Evolutionary conservation across 1,140 invertebrate genomes (phyloP).

Genomic region (Bombus huntii): DNA sequence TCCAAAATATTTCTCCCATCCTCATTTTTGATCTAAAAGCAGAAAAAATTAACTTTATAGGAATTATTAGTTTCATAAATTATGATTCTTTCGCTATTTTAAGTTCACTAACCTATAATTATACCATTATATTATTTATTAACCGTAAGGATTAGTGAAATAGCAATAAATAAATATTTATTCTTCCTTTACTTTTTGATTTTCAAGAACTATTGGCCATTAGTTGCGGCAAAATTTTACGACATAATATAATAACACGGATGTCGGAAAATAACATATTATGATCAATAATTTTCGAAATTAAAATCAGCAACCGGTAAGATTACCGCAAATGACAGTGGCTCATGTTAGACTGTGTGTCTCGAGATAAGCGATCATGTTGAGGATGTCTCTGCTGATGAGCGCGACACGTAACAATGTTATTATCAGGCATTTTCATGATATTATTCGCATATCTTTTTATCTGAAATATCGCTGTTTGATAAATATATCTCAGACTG

Average conservation of each 20-base stretch:
- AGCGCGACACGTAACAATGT: not conserved
- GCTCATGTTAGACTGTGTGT: slow-evolving; percentile 28
- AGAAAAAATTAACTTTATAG: not conserved
- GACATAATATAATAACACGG: not conserved
- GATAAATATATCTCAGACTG: not conserved
- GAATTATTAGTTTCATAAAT: not conserved
- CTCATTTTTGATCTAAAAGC: not conserved
- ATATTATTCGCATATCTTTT: not conserved
- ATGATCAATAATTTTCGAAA: not conserved
- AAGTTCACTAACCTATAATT: not conserved
- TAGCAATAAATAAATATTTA: not conserved
- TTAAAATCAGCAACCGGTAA: not conserved
- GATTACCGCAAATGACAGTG: not conserved
- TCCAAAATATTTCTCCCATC: not conserved
- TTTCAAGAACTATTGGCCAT: not conserved
- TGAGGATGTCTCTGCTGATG: not conserved
- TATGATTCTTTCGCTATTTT: not conserved
- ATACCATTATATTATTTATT: not conserved
- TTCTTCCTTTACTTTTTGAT: not conserved
- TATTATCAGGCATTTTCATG: slow-evolving; percentile 5
- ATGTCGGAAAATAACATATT: not conserved
- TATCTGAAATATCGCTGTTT: not conserved
- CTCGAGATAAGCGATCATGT: slow-evolving; percentile 34
- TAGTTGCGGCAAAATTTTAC: not conserved
- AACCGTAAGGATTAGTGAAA: too few species aligned